Evolutionary conservation across 2,797 vertebrate species (phyloP), one percentile per base, ranked within the genome.

Genomic region (Anguilla pacifica): DNA sequence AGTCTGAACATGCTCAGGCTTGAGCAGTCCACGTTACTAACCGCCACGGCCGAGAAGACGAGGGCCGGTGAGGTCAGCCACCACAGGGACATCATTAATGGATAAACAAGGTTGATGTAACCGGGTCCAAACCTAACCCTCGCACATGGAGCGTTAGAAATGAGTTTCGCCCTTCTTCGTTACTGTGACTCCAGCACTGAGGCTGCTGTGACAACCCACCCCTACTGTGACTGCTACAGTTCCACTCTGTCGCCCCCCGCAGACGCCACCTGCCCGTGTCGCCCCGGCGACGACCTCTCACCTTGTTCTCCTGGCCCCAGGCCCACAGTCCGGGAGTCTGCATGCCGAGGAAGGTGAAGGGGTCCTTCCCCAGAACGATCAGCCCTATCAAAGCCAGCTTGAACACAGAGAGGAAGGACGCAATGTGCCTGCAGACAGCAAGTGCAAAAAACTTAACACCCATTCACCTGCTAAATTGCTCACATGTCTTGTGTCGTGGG

Each of bases 281-380:
- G 13, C 22, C 77, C 9, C 22, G 19, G 43, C 35, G 35, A 61
- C 35, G 57, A 39, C 57, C 35, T 25, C 89, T 91, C 95, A 99
- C 99, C 98, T 99, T 99, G 92, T 99, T 99, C 95, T 97, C 98
- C 93, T 99, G 98, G 91, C 97, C 97, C 99, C 99, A 99, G 91
- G 97, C 97, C 99, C 99, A 99, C 91, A 99, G 91, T 89, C 97
- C 97, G 0, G 98, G 99, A 91, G 98, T 95, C 94, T 98, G 97
- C 97, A 99, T 97, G 93, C 98, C 98, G 83, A 99, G 92, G 89
- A 98, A 96, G 91, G 96, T 95, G 89, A 99, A 99, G 0, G 98
- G 98, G 94, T 99, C 98, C 91, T 96, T 98, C 94, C 98, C 98
- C 74, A 98, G 94, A 57, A 99, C 97, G 90, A 99, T 97, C 95